Conservation (phyloP, 2,888 invertebrate species). For the Crepidodera aurea region DNA sequence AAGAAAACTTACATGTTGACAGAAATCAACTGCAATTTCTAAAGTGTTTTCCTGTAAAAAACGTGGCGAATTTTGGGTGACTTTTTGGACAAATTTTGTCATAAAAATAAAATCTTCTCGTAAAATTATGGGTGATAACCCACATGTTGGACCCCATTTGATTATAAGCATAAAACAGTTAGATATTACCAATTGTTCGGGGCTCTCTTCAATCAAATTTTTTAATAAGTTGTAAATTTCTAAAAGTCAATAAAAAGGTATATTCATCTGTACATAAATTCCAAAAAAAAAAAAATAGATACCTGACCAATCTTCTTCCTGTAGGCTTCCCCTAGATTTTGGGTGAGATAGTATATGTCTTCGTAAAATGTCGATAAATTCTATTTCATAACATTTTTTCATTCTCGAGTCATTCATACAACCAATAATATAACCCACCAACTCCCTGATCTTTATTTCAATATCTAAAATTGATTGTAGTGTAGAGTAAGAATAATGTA, state of each 20-base stretch:
- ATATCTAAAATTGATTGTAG: constrained; percentile 34
- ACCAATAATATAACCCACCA: constrained; percentile 46
- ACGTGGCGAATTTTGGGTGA: constrained; percentile 41
- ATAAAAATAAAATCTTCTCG: constrained; percentile 54
- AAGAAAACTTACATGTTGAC: constrained; percentile 45
- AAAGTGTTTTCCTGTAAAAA: constrained; percentile 42
- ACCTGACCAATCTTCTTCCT: constrained; percentile 68
- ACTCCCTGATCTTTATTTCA: constrained; percentile 40
- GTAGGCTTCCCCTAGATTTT: constrained; percentile 64
- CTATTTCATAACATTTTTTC: constrained; percentile 60
- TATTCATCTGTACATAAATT: no score
- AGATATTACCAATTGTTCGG: constrained; percentile 39
- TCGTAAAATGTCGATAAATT: constrained; percentile 66
- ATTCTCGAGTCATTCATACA: constrained; percentile 45
- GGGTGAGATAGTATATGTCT: constrained; percentile 66
- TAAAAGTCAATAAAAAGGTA: constrained; percentile 29
- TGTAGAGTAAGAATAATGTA: no score
- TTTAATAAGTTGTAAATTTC: constrained; percentile 42
- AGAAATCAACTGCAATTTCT: constrained; percentile 46
- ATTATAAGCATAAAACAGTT: constrained; percentile 50
- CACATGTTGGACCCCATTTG: constrained; percentile 52
- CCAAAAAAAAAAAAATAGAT: no score
- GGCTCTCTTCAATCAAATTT: constrained; percentile 28
- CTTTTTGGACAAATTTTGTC: constrained; percentile 46
- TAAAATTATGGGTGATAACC: constrained; percentile 47